Evolutionary conservation across 2,113 vertebrate species (phyloP).

Genomic region (Salvator merianae): DNA sequence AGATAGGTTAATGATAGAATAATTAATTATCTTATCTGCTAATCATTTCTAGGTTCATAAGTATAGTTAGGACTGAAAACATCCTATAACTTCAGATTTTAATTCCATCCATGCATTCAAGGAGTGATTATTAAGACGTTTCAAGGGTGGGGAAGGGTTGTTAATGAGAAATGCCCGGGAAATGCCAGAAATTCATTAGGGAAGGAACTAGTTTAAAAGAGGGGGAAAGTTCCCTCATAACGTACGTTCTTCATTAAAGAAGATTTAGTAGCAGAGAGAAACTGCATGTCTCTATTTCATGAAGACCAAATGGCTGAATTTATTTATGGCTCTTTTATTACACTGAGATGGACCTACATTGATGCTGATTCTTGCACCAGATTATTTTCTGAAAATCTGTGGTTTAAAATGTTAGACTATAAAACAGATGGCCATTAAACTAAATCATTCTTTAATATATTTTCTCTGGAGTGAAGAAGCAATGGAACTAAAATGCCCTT

Average conservation of each 20-base stretch:
- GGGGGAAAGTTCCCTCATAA: background rate
- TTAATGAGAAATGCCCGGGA: conserved; percentile 1
- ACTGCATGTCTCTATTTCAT: background rate
- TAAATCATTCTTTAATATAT: background rate
- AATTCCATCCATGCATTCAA: conserved; percentile 23
- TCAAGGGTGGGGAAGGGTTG: conserved; percentile 8
- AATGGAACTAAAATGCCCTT: conserved; percentile 10
- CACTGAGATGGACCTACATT: conserved; percentile 6
- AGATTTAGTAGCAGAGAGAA: conserved; percentile 21
- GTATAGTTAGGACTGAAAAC: conserved; percentile 14
- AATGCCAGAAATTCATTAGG: background rate
- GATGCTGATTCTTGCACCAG: background rate
- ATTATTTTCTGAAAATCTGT: background rate
- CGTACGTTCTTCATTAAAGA: conserved; percentile 24
- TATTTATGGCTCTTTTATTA: conserved; percentile 29
- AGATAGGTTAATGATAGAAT: conserved; percentile 51
- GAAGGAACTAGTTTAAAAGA: background rate
- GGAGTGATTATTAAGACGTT: conserved; percentile 33
- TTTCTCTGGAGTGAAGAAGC: conserved; percentile 3
- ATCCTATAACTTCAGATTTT: conserved; percentile 31
- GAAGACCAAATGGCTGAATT: background rate
- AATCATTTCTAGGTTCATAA: conserved; percentile 36
- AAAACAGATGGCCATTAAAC: conserved; percentile 33
- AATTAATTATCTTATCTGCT: conserved; percentile 46
- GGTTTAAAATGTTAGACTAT: conserved; percentile 17